A percentile compares a stretch with the other conserved stretches of the same genome.
phyloP scores from a whole-genome alignment of 2,113 vertebrate genomes.

The Glareola pratincola region DNA sequence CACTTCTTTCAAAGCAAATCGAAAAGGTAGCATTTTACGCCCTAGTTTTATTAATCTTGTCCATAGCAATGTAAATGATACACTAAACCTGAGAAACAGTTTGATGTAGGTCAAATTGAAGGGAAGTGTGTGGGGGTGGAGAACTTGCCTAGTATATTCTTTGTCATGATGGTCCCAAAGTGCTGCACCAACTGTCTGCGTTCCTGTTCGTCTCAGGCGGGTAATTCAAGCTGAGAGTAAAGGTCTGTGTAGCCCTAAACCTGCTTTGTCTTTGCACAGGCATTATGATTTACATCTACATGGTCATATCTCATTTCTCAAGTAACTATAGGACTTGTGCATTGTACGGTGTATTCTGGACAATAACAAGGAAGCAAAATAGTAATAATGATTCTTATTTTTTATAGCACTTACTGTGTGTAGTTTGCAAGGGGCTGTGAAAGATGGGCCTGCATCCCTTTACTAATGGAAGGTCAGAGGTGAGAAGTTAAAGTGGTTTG shows the following conservation, averaged over 20 bases:
- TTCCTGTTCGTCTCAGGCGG: not conserved
- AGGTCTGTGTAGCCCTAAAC: not conserved
- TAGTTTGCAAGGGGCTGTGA: not conserved
- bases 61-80: not conserved
- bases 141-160: not conserved
- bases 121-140: not conserved
- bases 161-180: not conserved
- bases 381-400: not conserved
- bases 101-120: not conserved
- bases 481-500: not conserved
- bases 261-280: not conserved
- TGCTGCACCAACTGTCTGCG: not conserved
- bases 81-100: not conserved
- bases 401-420: not conserved
- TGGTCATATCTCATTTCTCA: not conserved
- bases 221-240: not conserved
- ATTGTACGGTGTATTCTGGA: not conserved
- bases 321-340: not conserved
- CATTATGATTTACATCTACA: not conserved
- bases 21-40: not conserved
- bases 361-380: not conserved
- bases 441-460: not conserved
- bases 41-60: not conserved
- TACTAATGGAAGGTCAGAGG: not conserved
- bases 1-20: not conserved